Conservation (phyloP, 2,113 vertebrate species). For the Hemiprocne comata region DNA sequence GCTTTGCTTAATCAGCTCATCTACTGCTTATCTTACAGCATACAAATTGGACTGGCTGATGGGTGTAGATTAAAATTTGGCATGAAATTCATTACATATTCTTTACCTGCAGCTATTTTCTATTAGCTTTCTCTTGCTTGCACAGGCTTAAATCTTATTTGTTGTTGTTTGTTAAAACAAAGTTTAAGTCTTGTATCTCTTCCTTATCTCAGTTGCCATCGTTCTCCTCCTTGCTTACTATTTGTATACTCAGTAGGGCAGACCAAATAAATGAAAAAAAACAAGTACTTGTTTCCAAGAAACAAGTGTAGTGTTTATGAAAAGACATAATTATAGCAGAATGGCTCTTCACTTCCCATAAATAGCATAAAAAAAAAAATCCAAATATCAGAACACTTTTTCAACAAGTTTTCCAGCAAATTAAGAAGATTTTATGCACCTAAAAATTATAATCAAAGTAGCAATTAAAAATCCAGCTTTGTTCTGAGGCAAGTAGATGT, state of each 20-base stretch:
- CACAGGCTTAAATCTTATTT: neutral
- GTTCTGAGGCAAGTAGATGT: neutral
- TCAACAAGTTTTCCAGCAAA: slow-evolving; percentile 39
- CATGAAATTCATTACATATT: neutral
- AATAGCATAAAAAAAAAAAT: neutral
- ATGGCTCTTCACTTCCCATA: slow-evolving; percentile 45
- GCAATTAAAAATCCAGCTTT: slow-evolving; percentile 24
- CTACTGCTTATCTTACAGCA: neutral
- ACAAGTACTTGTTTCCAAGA: slow-evolving; percentile 67
- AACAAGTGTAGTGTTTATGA: slow-evolving; percentile 35
- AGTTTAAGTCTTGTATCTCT: neutral
- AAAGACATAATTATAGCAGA: slow-evolving; percentile 23
- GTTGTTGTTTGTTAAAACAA: neutral
- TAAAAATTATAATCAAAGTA: slow-evolving; percentile 5
- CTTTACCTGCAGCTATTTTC: neutral
- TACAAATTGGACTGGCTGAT: neutral
- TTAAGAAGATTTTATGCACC: neutral
- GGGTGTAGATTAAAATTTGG: neutral
- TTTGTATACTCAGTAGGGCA: slow-evolving; percentile 66
- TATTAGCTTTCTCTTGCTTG: neutral
- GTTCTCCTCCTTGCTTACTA: neutral
- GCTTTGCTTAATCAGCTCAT: neutral
- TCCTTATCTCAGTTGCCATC: neutral
- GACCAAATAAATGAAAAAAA: slow-evolving; percentile 68
- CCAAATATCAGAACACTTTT: slow-evolving; percentile 8